A percentile compares a stretch with the other conserved stretches of the same genome.
These are phyloP conservation scores for Pristionchus maxplancki DNA, from an alignment of 2,888 invertebrate genomes.

Conservation along the genomic window DNA sequence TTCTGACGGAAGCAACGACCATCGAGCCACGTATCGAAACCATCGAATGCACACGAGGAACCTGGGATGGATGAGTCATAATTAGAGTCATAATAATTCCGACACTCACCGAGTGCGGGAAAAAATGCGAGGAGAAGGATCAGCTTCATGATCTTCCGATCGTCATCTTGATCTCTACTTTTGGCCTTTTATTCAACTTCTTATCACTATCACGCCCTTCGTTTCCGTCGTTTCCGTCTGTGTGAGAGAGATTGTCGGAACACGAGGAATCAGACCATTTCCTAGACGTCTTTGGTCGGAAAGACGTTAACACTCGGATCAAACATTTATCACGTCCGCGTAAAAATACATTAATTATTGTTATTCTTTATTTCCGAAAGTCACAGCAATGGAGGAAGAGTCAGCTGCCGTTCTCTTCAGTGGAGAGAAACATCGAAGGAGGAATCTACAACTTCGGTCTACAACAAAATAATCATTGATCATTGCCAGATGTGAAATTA, in stretches of 20 bases:
- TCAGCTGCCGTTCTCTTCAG: too few relatives aligned
- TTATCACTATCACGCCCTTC: not conserved
- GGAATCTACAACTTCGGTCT: too few relatives aligned
- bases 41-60: not conserved
- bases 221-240: not conserved
- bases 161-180: not conserved
- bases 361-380: too few relatives aligned
- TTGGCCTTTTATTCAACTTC: not conserved
- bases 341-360: too few relatives aligned
- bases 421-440: too few relatives aligned
- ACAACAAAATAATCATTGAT: too few relatives aligned
- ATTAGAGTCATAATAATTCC: not conserved
- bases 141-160: not conserved
- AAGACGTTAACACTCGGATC: not conserved
- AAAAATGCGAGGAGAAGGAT: not conserved
- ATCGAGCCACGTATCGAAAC: conserved; percentile 3
- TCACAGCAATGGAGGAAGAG: too few relatives aligned
- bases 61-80: not conserved
- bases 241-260: not conserved
- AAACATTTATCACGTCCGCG: not conserved
- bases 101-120: not conserved
- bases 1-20: conserved; percentile 30
- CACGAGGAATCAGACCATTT: not conserved
- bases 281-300: not conserved
- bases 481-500: too few relatives aligned